These are phyloP conservation scores for Melinopterus prodromus DNA, from an alignment of 2,888 invertebrate species.

Conservation along the genomic window DNA sequence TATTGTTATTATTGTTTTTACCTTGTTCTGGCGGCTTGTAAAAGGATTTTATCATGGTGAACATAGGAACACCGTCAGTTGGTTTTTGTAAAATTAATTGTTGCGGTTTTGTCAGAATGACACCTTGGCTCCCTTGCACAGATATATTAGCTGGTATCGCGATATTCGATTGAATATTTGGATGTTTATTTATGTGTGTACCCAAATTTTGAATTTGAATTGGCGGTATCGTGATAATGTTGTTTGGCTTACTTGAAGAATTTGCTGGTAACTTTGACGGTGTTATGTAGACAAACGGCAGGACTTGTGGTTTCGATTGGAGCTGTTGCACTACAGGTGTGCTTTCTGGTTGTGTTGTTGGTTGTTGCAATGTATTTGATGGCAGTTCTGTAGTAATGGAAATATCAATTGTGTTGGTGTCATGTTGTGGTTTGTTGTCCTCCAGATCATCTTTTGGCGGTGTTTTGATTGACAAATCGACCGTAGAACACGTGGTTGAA, in stretches of 20 bases:
- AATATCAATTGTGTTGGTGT: conserved; percentile 37
- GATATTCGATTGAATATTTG: conserved; percentile 36
- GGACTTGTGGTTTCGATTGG: conserved; percentile 56
- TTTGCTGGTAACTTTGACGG: conserved; percentile 53
- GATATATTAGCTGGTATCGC: conserved; percentile 37
- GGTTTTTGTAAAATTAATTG: conserved; percentile 68
- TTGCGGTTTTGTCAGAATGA: conserved; percentile 57
- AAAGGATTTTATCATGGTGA: conserved; percentile 66
- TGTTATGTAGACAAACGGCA: conserved; percentile 69
- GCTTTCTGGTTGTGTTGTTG: neutral
- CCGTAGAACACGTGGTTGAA: conserved; percentile 36
- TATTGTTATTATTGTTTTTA: conserved; percentile 60
- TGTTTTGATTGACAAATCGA: neutral
- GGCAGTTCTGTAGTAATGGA: conserved; percentile 36
- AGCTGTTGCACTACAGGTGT: conserved; percentile 10
- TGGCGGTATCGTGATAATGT: conserved; percentile 47
- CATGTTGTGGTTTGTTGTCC: conserved; percentile 27
- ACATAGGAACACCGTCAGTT: conserved; percentile 60
- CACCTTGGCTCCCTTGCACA: conserved; percentile 45
- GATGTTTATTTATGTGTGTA: conserved; percentile 40
- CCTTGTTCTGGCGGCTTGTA: conserved; percentile 56
- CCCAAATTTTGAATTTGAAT: conserved; percentile 50
- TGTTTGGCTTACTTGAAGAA: conserved; percentile 45
- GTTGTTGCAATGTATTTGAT: conserved; percentile 30
- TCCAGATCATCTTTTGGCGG: conserved; percentile 27